Percentiles rank a stretch among this genome's conserved stretches.
Conservation (phyloP, 2,113 vertebrate species). For the Lepus europaeus region DNA sequence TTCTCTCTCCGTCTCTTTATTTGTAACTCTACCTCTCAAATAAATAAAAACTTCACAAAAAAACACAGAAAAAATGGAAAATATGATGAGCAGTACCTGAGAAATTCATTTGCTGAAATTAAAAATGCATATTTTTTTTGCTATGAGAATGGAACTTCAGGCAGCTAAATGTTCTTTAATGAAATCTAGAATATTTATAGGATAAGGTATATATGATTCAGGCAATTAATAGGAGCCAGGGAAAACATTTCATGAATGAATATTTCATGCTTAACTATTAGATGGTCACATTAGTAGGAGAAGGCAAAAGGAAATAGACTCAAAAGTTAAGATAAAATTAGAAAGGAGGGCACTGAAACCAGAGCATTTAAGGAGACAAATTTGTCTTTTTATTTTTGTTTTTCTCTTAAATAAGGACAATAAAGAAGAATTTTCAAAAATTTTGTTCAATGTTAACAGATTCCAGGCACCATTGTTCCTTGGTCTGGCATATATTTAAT, state of each 20-base stretch:
- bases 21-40: too few relatives aligned
- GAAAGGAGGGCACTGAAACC: neutral
- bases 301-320: neutral
- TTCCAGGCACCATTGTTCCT: neutral
- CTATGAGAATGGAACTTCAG: neutral
- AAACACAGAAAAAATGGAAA: neutral
- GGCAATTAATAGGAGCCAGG: neutral
- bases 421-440: neutral
- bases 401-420: conserved; percentile 7
- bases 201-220: neutral
- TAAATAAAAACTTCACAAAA: too few relatives aligned
- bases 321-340: neutral
- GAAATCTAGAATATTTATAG: neutral
- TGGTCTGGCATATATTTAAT: neutral
- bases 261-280: neutral
- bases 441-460: neutral
- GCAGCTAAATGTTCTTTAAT: neutral
- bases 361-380: neutral
- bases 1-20: too few relatives aligned
- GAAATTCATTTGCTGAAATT: neutral
- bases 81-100: too few relatives aligned
- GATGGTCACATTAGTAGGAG: neutral
- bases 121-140: neutral
- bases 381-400: neutral
- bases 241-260: neutral